These are phyloP conservation scores for Agapornis canus DNA, from an alignment of 2,797 vertebrate genomes.

Conservation along the genomic window DNA sequence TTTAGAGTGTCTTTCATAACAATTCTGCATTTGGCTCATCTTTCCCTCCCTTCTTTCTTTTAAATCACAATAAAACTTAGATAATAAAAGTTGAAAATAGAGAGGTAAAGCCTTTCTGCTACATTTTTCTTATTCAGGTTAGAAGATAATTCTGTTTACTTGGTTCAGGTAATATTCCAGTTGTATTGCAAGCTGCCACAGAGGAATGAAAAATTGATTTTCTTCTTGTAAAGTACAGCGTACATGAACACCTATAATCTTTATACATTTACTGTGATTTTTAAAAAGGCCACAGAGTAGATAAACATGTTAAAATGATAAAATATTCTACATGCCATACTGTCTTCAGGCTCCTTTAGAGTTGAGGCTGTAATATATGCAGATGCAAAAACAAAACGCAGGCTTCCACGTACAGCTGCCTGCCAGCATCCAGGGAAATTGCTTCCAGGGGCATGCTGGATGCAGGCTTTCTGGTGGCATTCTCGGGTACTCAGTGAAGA, in stretches of 20 bases:
- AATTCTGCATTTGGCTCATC: constrained; percentile 26
- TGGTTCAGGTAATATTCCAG: constrained; percentile 67
- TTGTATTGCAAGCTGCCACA: constrained; percentile 36
- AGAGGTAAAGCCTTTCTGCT: constrained; percentile 56
- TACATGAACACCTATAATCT: constrained; percentile 26
- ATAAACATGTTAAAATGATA: background rate
- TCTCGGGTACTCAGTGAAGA: background rate
- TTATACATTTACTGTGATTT: constrained; percentile 36
- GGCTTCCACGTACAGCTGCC: rapidly evolving
- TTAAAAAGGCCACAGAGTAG: background rate
- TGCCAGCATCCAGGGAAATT: background rate
- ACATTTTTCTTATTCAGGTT: constrained; percentile 46
- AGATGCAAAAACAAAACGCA: background rate
- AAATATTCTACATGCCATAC: background rate
- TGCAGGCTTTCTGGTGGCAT: rapidly evolving
- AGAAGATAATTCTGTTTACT: constrained; percentile 76
- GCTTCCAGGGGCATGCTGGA: rapidly evolving
- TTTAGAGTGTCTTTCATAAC: background rate
- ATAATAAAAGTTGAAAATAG: constrained; percentile 51
- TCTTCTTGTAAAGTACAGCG: constrained; percentile 23
- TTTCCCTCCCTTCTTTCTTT: constrained; percentile 10
- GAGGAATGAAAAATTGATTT: constrained; percentile 77
- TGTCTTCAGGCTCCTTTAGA: background rate
- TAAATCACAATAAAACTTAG: constrained; percentile 38
- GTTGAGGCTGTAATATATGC: background rate